These are phyloP conservation scores for Synanceia verrucosa DNA, from an alignment of 2,797 vertebrate genomes.

Conservation along the genomic window DNA sequence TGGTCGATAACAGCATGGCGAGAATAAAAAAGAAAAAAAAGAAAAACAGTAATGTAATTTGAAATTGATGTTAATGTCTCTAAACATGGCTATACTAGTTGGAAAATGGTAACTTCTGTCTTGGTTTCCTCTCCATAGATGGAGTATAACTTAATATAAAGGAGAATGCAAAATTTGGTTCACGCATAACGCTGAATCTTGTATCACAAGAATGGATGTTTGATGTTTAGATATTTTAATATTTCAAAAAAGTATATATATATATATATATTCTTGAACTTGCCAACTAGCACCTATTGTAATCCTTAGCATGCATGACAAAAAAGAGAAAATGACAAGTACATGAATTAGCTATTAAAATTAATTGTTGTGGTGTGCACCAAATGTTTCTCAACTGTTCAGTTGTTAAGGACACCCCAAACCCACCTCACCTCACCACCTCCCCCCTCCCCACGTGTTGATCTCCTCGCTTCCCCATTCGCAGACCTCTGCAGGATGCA, in stretches of 20 bases:
- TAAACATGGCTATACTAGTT: conserved; percentile 82
- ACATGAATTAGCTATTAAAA: conserved; percentile 88
- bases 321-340: conserved; percentile 82
- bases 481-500: conserved; percentile 97
- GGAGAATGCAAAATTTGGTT: conserved; percentile 96
- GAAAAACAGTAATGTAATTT: conserved; percentile 71
- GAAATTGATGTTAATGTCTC: conserved; percentile 80
- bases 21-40: conserved; percentile 55
- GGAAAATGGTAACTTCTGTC: conserved; percentile 80
- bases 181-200: conserved; percentile 95
- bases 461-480: conserved; percentile 92
- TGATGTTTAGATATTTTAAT: conserved; percentile 98
- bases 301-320: conserved; percentile 99
- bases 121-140: conserved; percentile 85
- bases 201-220: conserved; percentile 99
- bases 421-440: conserved; percentile 60
- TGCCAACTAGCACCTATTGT: conserved; percentile 95
- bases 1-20: conserved; percentile 80
- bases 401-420: conserved; percentile 82
- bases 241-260: conserved; percentile 86
- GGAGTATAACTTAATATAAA: conserved; percentile 88
- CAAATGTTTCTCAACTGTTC: conserved; percentile 97
- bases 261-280: conserved; percentile 88
- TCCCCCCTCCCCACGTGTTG: conserved; percentile 62
- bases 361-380: conserved; percentile 99